Percentiles rank a stretch among this genome's conserved stretches.
phyloP scores from a whole-genome alignment of 2,797 vertebrate genomes.

The Pelodytes ibericus region DNA sequence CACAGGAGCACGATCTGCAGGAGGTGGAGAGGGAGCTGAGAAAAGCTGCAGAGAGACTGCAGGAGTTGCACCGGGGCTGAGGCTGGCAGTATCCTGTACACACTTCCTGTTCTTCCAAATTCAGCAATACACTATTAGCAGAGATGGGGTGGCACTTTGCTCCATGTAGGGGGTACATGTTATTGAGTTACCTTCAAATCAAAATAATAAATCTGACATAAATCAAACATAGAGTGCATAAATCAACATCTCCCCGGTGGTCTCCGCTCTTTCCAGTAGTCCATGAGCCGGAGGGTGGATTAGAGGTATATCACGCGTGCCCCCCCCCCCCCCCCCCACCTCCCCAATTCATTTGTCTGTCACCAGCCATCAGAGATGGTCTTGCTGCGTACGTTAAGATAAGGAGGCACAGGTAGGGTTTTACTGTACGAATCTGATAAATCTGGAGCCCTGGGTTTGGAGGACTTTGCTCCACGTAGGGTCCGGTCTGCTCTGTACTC shows the following conservation, averaged over 20 bases:
- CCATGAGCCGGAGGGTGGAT: too few relatives aligned
- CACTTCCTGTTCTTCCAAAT: slow-evolving; percentile 21
- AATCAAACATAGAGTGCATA: too few relatives aligned
- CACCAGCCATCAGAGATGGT: slow-evolving; percentile 21
- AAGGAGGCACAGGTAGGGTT: neutral
- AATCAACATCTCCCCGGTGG: too few relatives aligned
- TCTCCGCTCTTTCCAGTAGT: too few relatives aligned
- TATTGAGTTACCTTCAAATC: neutral
- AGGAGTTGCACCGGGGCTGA: slow-evolving; percentile 74
- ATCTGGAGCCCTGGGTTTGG: neutral
- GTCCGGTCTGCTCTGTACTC: neutral
- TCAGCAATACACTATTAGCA: slow-evolving; percentile 14
- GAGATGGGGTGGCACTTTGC: neutral
- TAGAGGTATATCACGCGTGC: too few relatives aligned
- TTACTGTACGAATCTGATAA: slow-evolving; percentile 15
- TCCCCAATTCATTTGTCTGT: neutral
- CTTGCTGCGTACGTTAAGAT: slow-evolving; percentile 3
- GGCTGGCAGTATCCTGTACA: slow-evolving; percentile 33
- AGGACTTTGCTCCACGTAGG: too few relatives aligned
- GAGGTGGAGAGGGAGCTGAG: slow-evolving; percentile 77
- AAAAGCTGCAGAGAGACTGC: slow-evolving; percentile 74
- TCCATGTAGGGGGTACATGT: too few relatives aligned
- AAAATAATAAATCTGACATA: too few relatives aligned
- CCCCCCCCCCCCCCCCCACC: too few relatives aligned
- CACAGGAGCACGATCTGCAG: slow-evolving; percentile 69